Base-by-base conservation (phyloP, 1,140 invertebrate genomes). In the Cydia amplana region DNA sequence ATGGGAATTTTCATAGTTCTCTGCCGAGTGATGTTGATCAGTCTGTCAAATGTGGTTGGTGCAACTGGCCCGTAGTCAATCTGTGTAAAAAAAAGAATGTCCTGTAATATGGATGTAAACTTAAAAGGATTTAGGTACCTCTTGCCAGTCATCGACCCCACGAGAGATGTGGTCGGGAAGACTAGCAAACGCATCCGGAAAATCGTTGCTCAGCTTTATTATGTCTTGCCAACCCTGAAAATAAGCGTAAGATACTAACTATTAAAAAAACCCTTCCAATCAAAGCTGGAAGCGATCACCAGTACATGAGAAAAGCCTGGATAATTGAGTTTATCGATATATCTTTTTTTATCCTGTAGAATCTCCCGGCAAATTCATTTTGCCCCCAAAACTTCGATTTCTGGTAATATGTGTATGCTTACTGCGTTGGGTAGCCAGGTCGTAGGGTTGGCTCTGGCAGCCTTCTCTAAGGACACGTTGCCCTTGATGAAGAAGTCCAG, bases 401-500 rank as follows among this genome's bases (percentile, higher is more conserved):
- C 7, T 46, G 14, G 43, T 16, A 25, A 14, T 63, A 40, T 40
- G 1, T 40, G n/a, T 14, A 40, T 55, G 2, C 36, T 40, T 43
- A 91, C 91, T 83, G 91, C 88, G 2, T 94, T 82, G 0, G 95
- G 89, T 74, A 98, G 90, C 97, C 97, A 98, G 1, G 90, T 82
- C 25, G 94, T 94, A 1, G 97, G 96, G 90, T 95, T 96, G 20
- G 88, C 83, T 43, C 93, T 90, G 4, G 94, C 83, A n/a, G 95
- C 94, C 83, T 97, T 97, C 80, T 97, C 96, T 36, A 98, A 86
- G 0, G 95, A 93, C 1, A 97, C 94, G 80, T 95, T 96, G 25
- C 97, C 97, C 87, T 98, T 98, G 73, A 98, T 96, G 83, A 98
- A 98, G 92, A 98, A 98, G 81, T 98, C 96, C n/a, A 98, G 84